Percentiles rank a stretch among this genome's conserved stretches.
Evolutionary conservation across 1,140 invertebrate genomes (phyloP).

Genomic region (Hyles euphorbiae): DNA sequence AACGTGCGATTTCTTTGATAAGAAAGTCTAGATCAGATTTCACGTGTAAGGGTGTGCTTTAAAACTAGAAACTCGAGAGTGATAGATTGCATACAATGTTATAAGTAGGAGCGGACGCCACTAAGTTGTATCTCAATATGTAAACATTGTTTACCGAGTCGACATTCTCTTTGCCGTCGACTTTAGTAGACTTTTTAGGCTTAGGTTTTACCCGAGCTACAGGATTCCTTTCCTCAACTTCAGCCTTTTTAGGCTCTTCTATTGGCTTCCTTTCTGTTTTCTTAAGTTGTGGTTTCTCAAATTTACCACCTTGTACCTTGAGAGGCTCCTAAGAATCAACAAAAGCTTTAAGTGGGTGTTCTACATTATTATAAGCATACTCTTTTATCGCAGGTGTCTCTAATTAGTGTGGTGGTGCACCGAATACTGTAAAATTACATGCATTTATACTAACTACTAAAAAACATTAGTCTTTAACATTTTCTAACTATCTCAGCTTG

Average conservation of each 20-base stretch:
- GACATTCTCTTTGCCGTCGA: constrained; percentile 64
- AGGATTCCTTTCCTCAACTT: constrained; percentile 9
- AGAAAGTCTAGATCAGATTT: not conserved
- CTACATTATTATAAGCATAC: constrained; percentile 38
- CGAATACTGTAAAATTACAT: constrained; percentile 33
- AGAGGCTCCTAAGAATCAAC: constrained; percentile 65
- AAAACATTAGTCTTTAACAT: constrained; percentile 9
- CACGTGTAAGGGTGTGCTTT: not conserved
- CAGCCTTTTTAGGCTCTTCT: constrained; percentile 57
- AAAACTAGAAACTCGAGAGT: constrained; percentile 7
- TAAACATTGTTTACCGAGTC: constrained; percentile 74
- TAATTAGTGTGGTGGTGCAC: constrained; percentile 49
- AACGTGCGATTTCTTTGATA: too few species aligned
- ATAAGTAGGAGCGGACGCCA: constrained; percentile 31
- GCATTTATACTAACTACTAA: constrained; percentile 15
- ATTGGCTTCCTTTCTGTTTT: constrained; percentile 62
- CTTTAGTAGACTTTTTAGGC: constrained; percentile 15
- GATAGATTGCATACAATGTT: constrained; percentile 18
- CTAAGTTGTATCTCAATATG: constrained; percentile 18
- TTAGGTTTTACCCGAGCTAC: too few species aligned
- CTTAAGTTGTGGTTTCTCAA: constrained; percentile 66
- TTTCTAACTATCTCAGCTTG: constrained; percentile 30
- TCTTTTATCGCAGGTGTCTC: constrained; percentile 23
- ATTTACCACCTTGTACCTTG: constrained; percentile 65
- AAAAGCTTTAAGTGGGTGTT: constrained; percentile 41